These are phyloP conservation scores for Quadriops clusia DNA, from an alignment of 2,888 invertebrate genomes.

Conservation along the genomic window DNA sequence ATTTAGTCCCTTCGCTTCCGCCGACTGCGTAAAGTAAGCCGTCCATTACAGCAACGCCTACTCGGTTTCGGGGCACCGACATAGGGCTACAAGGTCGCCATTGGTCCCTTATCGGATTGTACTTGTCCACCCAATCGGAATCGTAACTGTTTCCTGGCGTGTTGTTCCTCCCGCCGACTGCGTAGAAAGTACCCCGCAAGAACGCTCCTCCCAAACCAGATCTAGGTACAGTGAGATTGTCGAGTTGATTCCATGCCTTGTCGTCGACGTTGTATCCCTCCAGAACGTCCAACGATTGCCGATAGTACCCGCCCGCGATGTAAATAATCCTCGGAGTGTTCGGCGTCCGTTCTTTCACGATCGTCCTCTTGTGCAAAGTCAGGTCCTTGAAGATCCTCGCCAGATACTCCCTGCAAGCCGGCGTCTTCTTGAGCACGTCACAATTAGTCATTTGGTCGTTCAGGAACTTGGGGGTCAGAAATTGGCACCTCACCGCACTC, in stretches of 20 bases:
- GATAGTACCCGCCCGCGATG: constrained; percentile 80
- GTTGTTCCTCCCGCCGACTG: constrained; percentile 86
- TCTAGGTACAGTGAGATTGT: constrained; percentile 74
- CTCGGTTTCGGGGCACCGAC: constrained; percentile 78
- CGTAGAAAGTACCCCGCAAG: constrained; percentile 78
- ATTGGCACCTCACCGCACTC: constrained; percentile 82
- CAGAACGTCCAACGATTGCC: constrained; percentile 74
- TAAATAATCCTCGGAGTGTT: constrained; percentile 84
- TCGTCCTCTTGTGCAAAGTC: constrained; percentile 75
- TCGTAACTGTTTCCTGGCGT: constrained; percentile 78
- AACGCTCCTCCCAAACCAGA: constrained; percentile 82
- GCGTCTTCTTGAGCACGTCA: constrained; percentile 73
- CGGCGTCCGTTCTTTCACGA: constrained; percentile 75
- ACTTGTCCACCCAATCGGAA: constrained; percentile 79
- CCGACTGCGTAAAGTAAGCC: constrained; percentile 85
- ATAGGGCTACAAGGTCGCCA: constrained; percentile 83
- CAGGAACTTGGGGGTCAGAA: constrained; percentile 80
- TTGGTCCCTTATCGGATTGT: constrained; percentile 73
- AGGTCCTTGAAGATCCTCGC: constrained; percentile 84
- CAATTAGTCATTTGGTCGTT: constrained; percentile 87
- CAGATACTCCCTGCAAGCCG: constrained; percentile 80
- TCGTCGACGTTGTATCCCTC: constrained; percentile 85
- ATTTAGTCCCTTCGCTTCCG: constrained; percentile 74
- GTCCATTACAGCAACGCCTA: constrained; percentile 91
- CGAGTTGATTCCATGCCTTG: constrained; percentile 70